A percentile compares a stretch with the other conserved stretches of the same genome.
Conservation (phyloP, 2,888 invertebrate genomes). For the Schizotus pectinicornis region DNA sequence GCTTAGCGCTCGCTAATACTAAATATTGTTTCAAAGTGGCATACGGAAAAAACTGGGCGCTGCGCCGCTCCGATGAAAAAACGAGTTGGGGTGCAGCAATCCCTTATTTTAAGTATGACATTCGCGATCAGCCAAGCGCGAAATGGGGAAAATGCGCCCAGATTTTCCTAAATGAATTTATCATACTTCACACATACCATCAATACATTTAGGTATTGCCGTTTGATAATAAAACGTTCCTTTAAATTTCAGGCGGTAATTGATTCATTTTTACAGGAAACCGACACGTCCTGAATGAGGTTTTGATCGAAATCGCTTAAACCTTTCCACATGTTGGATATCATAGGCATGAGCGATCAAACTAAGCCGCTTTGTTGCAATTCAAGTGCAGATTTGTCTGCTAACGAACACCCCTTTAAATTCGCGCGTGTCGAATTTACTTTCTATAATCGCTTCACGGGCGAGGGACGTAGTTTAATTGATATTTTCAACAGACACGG, state of each 20-base stretch:
- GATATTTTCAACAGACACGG: conserved; percentile 24
- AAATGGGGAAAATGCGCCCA: conserved; percentile 43
- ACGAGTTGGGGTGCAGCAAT: conserved; percentile 23
- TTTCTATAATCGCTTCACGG: conserved; percentile 44
- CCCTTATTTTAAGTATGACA: conserved; percentile 44
- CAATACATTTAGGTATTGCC: not conserved
- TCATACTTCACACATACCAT: conserved; percentile 36
- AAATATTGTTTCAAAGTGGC: conserved; percentile 31
- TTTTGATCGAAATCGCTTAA: too few species aligned
- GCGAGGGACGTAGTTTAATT: conserved; percentile 44
- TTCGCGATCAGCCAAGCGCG: conserved; percentile 38
- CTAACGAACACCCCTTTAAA: conserved; percentile 39
- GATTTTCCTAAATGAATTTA: conserved; percentile 41
- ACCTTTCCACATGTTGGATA: too few species aligned
- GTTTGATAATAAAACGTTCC: too few species aligned
- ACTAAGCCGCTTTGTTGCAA: conserved; percentile 17
- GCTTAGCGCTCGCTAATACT: conserved; percentile 24
- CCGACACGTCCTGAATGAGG: too few species aligned
- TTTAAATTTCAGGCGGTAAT: not conserved
- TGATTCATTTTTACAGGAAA: too few species aligned
- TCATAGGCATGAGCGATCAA: too few species aligned
- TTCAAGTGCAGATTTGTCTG: conserved; percentile 22
- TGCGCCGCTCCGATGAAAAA: conserved; percentile 21
- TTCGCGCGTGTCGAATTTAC: conserved; percentile 45
- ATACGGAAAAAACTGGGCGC: conserved; percentile 13